Conservation (phyloP, 2,797 vertebrate genomes). For the Sebastes matsubarae region DNA sequence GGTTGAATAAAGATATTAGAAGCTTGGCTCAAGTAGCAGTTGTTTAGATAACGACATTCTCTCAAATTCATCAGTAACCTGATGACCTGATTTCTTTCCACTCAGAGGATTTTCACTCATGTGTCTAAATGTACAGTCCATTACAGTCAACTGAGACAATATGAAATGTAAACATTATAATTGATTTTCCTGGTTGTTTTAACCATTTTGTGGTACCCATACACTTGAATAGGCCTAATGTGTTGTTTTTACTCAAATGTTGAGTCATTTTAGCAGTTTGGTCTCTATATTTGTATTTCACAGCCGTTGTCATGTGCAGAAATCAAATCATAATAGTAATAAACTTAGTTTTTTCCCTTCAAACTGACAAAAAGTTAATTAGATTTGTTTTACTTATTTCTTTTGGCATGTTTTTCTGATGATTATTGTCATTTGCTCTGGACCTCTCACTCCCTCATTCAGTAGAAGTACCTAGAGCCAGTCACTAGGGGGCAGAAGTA, state of each 20-base stretch:
- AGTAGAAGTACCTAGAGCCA: neutral
- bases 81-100: neutral
- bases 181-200: neutral
- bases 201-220: neutral
- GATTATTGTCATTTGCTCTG: neutral
- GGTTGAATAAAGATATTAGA: neutral
- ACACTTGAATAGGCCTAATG: rapidly evolving
- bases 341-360: neutral
- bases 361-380: neutral
- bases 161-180: neutral
- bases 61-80: neutral
- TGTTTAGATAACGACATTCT: no score
- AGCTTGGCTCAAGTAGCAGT: no score
- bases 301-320: neutral
- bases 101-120: neutral
- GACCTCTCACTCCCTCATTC: neutral
- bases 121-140: neutral
- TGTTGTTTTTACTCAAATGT: neutral
- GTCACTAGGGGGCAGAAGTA: constrained; percentile 68
- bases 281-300: neutral
- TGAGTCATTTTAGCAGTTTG: neutral
- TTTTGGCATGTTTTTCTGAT: neutral
- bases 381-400: no score
- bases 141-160: neutral
- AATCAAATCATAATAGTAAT: neutral